These are phyloP conservation scores for Galeopterus variegatus DNA, from an alignment of 2,113 vertebrate genomes.

Conservation along the genomic window DNA sequence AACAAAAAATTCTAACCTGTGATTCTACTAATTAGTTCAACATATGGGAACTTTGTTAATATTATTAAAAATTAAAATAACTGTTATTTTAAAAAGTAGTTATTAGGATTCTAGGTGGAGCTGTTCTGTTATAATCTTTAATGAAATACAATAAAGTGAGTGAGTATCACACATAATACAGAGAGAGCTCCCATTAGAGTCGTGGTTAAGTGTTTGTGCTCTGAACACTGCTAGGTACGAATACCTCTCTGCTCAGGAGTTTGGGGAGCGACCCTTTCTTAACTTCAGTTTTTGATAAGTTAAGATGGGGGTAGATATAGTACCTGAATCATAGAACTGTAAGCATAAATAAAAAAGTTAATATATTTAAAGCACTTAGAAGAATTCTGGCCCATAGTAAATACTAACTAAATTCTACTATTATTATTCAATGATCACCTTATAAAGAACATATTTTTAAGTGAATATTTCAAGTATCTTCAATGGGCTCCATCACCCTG, in stretches of 20 bases:
- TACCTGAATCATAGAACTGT: not conserved
- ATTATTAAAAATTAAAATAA: slow-evolving; percentile 15
- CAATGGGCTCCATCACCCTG: not conserved
- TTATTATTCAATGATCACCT: not conserved
- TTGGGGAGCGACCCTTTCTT: not conserved
- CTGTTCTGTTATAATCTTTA: not conserved
- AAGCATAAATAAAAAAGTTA: not conserved
- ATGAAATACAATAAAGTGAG: not conserved
- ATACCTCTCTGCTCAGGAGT: not conserved
- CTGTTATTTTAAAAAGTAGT: slow-evolving; percentile 7
- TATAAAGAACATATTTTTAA: not conserved
- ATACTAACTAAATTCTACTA: not conserved
- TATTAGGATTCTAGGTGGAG: not conserved
- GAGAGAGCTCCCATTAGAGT: not conserved
- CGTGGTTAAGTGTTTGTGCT: not conserved
- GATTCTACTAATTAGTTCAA: not conserved
- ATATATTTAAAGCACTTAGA: not conserved
- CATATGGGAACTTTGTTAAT: not conserved
- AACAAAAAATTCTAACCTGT: not conserved
- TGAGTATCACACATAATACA: not conserved
- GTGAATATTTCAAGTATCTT: not conserved
- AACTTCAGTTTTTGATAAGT: not conserved
- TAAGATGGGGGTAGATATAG: not conserved
- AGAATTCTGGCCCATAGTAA: not conserved
- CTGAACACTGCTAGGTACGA: not conserved